Percentiles rank a stretch among this genome's conserved stretches.
These are phyloP conservation scores for Caenorhabditis panamensis DNA, from an alignment of 2,888 invertebrate species.

Conservation along the genomic window DNA sequence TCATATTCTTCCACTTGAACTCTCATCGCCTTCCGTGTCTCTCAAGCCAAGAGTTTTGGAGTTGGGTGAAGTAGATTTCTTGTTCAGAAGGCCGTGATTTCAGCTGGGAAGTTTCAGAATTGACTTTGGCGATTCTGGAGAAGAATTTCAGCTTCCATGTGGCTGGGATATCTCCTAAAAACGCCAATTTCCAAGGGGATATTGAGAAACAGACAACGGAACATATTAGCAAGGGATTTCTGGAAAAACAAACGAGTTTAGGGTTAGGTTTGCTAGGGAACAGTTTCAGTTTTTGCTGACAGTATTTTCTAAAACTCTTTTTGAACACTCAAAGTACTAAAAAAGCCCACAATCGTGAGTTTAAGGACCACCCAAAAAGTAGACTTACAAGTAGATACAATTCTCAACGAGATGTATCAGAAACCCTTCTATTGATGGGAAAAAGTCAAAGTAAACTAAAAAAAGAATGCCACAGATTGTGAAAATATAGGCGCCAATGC, in stretches of 20 bases:
- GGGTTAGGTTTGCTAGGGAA: neutral
- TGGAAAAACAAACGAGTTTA: too few relatives aligned
- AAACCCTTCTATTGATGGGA: neutral
- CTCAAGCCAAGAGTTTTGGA: constrained; percentile 31
- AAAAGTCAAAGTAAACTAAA: constrained; percentile 18
- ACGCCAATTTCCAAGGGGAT: constrained; percentile 23
- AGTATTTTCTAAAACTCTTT: too few relatives aligned
- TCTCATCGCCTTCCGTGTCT: neutral
- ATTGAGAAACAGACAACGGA: constrained; percentile 26
- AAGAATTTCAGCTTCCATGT: neutral
- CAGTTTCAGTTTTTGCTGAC: too few relatives aligned
- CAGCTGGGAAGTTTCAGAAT: neutral
- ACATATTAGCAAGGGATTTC: constrained; percentile 40
- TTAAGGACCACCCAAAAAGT: too few relatives aligned
- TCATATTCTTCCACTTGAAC: constrained; percentile 12
- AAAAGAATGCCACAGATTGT: constrained; percentile 8
- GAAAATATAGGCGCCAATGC: constrained; percentile 35
- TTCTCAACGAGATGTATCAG: constrained; percentile 30
- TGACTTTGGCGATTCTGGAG: too few relatives aligned
- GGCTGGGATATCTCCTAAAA: constrained; percentile 9
- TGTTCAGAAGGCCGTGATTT: neutral
- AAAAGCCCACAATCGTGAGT: neutral
- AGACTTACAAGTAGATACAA: constrained; percentile 37
- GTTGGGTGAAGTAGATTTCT: constrained; percentile 39
- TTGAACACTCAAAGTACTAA: too few relatives aligned